Base-by-base conservation (phyloP, 1,140 invertebrate species). In the Drosophila dunni region DNA sequence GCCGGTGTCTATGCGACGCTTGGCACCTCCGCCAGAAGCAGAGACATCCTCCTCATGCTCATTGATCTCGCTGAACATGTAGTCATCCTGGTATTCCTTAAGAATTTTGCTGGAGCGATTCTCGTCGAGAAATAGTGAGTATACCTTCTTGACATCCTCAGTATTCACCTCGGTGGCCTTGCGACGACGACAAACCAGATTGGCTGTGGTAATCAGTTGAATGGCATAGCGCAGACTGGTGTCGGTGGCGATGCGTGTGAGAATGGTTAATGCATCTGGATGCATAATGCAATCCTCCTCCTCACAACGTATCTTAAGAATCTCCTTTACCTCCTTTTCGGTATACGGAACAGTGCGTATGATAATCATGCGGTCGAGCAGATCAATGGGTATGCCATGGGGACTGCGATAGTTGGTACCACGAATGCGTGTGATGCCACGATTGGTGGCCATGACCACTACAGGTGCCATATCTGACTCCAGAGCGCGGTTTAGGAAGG, bases 361-460 rank as follows among this genome's bases (percentile, higher is more conserved):
- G 29, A 99, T 99, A 57, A 99, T 97, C 94, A 98, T 96, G 66
- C 99, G 94, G 93, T 99, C 99, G 0, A 99, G 93, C 46, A 99
- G 93, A 94, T 99, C 99, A 58, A 99, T 95, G 0, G 99, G 99
- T 53, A 99, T 97, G 20, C 93, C 99, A 93, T 99, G 99, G 0
- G 99, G 98, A 70, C 97, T 97, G 68, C 94, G 95, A 92, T 99
- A 98, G 76, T 97, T 96, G 8, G 98, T 99, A 20, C 98, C 99
- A 64, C 99, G 94, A 79, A 99, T 99, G 69, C 96, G 95, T 0
- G 98, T 99, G 46, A 99, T 98, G 10, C 98, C 98, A 75, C 98
- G 94, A 93, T 99, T 99, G n/a, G 98, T 99, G 1, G 99, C 99
- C 97, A 99, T 99, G 7, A 99, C 98, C 2, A 99, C 96, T 24